Evolutionary conservation across 2,797 vertebrate species (phyloP).

Genomic region (Typhlichthys subterraneus): DNA sequence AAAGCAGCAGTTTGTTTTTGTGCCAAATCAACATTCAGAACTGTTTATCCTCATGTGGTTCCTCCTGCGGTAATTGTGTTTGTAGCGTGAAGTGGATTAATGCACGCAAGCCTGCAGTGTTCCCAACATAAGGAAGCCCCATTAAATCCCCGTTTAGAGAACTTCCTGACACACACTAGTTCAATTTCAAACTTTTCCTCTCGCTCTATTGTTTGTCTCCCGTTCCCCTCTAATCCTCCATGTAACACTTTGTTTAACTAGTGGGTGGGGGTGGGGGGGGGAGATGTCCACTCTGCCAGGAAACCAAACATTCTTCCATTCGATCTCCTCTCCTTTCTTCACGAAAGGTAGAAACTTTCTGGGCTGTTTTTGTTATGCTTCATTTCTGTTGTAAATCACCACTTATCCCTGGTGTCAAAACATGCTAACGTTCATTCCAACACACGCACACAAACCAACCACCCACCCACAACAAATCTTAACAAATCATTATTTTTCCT

Average conservation of each 20-base stretch:
- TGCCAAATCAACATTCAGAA: too few species aligned
- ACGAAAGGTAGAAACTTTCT: conserved; percentile 13
- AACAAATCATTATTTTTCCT: not conserved
- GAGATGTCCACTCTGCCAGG: too few species aligned
- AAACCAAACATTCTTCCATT: too few species aligned
- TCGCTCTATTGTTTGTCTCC: too few species aligned
- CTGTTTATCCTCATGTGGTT: too few species aligned
- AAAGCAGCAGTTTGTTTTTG: too few species aligned
- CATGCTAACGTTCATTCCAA: not conserved
- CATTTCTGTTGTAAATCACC: conserved; percentile 11
- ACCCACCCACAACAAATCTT: not conserved
- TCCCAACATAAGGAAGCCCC: conserved; percentile 20
- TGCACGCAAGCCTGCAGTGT: conserved; percentile 22
- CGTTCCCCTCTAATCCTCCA: too few species aligned
- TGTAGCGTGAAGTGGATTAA: conserved; percentile 9
- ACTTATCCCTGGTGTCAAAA: not conserved
- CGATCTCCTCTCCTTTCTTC: too few species aligned
- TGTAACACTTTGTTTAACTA: too few species aligned
- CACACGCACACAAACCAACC: too few species aligned
- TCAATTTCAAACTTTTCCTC: not conserved
- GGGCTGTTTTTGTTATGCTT: conserved; percentile 37
- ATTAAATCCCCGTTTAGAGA: conserved; percentile 28
- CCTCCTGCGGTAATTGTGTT: too few species aligned
- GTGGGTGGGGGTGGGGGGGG: not conserved
- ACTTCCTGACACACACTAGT: conserved; percentile 32